Evolutionary conservation across 2,888 invertebrate species (phyloP).

Genomic region (Rhogogaster chlorosoma): DNA sequence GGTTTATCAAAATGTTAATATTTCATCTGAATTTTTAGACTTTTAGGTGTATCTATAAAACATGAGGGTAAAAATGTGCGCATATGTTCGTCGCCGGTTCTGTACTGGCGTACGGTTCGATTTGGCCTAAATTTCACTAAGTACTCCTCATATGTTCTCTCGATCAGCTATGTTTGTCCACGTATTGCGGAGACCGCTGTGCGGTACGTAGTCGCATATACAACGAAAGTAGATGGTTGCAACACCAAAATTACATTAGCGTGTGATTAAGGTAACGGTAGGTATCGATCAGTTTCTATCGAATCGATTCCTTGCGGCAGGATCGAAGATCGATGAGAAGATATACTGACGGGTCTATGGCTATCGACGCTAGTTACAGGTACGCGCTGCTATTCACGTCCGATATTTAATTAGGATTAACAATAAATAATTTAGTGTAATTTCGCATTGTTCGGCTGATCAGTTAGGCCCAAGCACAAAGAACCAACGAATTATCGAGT

Average conservation of each 20-base stretch:
- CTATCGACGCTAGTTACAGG: constrained; percentile 56
- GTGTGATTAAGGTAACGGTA: constrained; percentile 69
- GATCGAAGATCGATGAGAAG: constrained; percentile 44
- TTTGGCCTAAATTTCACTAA: constrained; percentile 43
- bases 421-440: constrained; percentile 67
- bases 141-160: background rate
- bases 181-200: constrained; percentile 2
- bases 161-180: constrained; percentile 32
- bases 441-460: constrained; percentile 65
- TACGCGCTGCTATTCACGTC: constrained; percentile 62
- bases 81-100: background rate
- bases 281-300: constrained; percentile 66
- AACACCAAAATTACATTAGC: constrained; percentile 50
- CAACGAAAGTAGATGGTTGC: constrained; percentile 28
- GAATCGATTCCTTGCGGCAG: constrained; percentile 44
- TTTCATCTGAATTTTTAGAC: background rate
- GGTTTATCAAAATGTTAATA: background rate
- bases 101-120: background rate
- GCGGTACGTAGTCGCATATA: background rate
- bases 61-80: background rate
- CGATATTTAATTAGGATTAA: constrained; percentile 65
- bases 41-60: background rate
- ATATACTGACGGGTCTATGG: constrained; percentile 42
- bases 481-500: constrained; percentile 42
- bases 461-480: constrained; percentile 36